Evolutionary conservation across 2,797 vertebrate species (phyloP), one percentile per base, ranked within the genome.

Genomic region (Melanogrammus aeglefinus): DNA sequence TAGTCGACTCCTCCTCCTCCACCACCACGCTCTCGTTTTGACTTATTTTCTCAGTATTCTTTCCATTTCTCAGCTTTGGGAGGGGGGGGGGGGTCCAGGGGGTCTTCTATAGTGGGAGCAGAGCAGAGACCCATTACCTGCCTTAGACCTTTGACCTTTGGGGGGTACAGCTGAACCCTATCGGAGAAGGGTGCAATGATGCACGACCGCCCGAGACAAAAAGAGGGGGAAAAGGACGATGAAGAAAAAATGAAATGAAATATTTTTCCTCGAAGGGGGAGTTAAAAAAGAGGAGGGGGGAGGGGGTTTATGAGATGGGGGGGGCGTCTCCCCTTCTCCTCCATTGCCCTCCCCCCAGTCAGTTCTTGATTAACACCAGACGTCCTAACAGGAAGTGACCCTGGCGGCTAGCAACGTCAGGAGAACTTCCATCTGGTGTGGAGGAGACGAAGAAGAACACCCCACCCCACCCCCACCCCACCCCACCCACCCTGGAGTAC

Each of bases 301-400:
- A 79, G 85, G 78, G 83, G 27, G 36, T 14, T 72, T 51, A 35
- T 6, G 70, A 4, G 57, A 76, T 35, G 74, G 76, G 88, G 88
- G 76, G 87, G 88, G 88, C 79, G 88, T 92, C 91, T 87, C 91
- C 77, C 74, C 79, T 92, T 63, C 57, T 63, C 21, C 57, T 63
- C 57, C 57, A 4, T 24, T 2, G 6, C 57, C 57, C n/a, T 6
- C 57, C 29, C 69, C 27, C 9, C 90, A 90, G 93, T 93, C 89
- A 75, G 83, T 72, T 86, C 87, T 93, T 95, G 94, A 95, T 94
- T 93, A 95, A 95, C 93, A 94, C 92, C 94, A 95, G 94, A 91
- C 93, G 88, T 92, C 91, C 87, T 91, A 91, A 93, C 94, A 95
- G 94, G 94, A 95, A 95, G 94, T 94, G 94, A 94, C 94, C 94